Evolutionary conservation across 2,797 vertebrate genomes (phyloP).

Genomic region (Dallia pectoralis): DNA sequence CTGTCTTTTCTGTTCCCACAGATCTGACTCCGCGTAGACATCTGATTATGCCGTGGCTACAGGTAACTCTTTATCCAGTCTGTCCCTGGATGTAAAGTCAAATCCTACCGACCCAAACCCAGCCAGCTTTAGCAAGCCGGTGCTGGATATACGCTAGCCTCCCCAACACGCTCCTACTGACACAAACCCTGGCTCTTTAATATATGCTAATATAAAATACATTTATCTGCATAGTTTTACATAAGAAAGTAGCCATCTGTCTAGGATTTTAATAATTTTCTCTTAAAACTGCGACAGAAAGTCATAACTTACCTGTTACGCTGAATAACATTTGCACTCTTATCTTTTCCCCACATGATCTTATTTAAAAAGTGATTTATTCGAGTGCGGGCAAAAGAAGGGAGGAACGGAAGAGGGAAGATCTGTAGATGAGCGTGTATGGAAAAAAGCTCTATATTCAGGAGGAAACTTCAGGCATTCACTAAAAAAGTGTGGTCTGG

Average conservation of each 20-base stretch:
- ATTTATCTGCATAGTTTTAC: constrained; percentile 68
- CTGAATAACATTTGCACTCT: constrained; percentile 56
- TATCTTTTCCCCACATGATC: constrained; percentile 44
- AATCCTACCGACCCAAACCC: constrained; percentile 19
- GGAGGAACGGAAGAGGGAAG: constrained; percentile 12
- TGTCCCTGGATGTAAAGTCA: constrained; percentile 6
- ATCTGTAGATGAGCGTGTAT: not conserved
- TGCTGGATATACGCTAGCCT: not conserved
- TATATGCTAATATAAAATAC: constrained; percentile 67
- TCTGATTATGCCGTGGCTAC: not conserved
- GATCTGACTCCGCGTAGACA: not conserved
- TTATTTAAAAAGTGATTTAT: constrained; percentile 48
- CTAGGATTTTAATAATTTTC: constrained; percentile 54
- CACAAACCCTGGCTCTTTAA: constrained; percentile 51
- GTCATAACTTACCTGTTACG: constrained; percentile 57
- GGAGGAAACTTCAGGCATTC: constrained; percentile 1
- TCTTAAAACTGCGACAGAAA: constrained; percentile 50
- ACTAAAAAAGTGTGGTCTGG: constrained; percentile 10
- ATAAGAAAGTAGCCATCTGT: constrained; percentile 59
- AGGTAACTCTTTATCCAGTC: constrained; percentile 9
- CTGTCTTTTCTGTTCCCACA: not conserved
- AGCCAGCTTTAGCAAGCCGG: not conserved
- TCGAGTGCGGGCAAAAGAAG: constrained; percentile 31
- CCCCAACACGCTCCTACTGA: constrained; percentile 30
- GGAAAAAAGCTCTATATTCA: constrained; percentile 25